Evolutionary conservation across 2,888 invertebrate genomes (phyloP).

Genomic region (Nemotelus pantherinus): DNA sequence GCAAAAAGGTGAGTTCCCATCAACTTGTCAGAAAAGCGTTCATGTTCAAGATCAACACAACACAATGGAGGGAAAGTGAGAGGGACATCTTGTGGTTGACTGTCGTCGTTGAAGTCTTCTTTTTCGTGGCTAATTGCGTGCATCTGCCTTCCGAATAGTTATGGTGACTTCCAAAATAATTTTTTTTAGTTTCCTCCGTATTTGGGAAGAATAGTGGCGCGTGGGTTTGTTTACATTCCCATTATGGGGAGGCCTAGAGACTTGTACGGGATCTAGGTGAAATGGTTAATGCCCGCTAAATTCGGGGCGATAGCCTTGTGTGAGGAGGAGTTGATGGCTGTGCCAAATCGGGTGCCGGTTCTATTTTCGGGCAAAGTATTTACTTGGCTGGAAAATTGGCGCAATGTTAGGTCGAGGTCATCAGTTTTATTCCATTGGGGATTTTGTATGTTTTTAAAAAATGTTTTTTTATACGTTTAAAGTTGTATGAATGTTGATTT

Average conservation of each 20-base stretch:
- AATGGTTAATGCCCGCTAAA: conserved; percentile 33
- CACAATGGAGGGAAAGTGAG: conserved; percentile 10
- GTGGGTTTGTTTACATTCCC: conserved; percentile 50
- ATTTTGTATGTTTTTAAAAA: no score
- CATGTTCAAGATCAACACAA: neutral
- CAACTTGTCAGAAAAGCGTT: neutral
- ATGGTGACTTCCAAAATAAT: neutral
- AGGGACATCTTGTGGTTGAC: neutral
- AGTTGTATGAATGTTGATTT: no score
- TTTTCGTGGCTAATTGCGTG: neutral
- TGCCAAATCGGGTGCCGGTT: neutral
- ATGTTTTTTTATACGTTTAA: no score
- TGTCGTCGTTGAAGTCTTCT: neutral
- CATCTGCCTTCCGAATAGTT: neutral
- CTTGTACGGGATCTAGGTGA: conserved; percentile 35
- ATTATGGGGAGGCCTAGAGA: conserved; percentile 35
- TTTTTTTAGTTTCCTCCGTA: neutral
- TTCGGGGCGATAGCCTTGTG: neutral
- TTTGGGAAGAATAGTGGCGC: conserved; percentile 7
- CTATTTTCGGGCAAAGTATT: neutral
- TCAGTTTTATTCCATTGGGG: no score
- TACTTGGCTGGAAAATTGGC: no score
- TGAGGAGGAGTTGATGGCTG: neutral
- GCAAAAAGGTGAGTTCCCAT: neutral
- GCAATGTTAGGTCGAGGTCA: conserved; percentile 7